phyloP scores from a whole-genome alignment of 2,888 invertebrate genomes.

The Dasysyrphus albostriatus region DNA sequence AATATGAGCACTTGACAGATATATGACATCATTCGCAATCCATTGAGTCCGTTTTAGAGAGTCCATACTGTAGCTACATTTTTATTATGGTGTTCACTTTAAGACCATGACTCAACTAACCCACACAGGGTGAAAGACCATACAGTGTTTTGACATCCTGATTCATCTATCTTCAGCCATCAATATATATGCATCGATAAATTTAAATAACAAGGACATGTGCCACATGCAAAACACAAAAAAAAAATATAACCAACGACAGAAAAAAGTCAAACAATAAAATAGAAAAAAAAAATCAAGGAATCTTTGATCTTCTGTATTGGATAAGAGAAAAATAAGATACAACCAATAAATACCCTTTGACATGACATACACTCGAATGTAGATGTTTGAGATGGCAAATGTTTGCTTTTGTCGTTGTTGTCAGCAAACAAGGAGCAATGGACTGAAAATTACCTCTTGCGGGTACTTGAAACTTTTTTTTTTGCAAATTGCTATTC shows the following conservation, averaged over 20 bases:
- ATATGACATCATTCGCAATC: no score
- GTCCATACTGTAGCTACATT: neutral
- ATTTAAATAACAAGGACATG: slow-evolving; percentile 76
- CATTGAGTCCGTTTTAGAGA: neutral
- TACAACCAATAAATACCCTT: slow-evolving; percentile 65
- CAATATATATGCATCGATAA: slow-evolving; percentile 76
- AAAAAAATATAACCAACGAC: neutral
- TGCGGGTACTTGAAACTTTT: slow-evolving; percentile 29
- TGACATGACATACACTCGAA: slow-evolving; percentile 32
- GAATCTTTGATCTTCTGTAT: slow-evolving; percentile 64
- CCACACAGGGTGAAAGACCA: slow-evolving; percentile 61
- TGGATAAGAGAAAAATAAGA: slow-evolving; percentile 51
- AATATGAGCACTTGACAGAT: no score
- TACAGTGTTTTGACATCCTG: slow-evolving; percentile 71
- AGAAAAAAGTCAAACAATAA: slow-evolving; percentile 37
- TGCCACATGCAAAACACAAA: slow-evolving; percentile 66
- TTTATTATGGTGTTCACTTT: slow-evolving; percentile 57
- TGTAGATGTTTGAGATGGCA: slow-evolving; percentile 24
- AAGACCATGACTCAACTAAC: slow-evolving; percentile 30
- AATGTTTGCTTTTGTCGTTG: slow-evolving; percentile 66
- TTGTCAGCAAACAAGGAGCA: slow-evolving; percentile 59
- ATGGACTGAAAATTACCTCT: slow-evolving; percentile 39
- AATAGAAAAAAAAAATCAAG: slow-evolving; percentile 21
- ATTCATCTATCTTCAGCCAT: slow-evolving; percentile 66
- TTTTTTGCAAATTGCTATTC: slow-evolving; percentile 41